Evolutionary conservation across 2,888 invertebrate species (phyloP), one percentile per base, ranked within the genome.

Genomic region (Hyles lineata): DNA sequence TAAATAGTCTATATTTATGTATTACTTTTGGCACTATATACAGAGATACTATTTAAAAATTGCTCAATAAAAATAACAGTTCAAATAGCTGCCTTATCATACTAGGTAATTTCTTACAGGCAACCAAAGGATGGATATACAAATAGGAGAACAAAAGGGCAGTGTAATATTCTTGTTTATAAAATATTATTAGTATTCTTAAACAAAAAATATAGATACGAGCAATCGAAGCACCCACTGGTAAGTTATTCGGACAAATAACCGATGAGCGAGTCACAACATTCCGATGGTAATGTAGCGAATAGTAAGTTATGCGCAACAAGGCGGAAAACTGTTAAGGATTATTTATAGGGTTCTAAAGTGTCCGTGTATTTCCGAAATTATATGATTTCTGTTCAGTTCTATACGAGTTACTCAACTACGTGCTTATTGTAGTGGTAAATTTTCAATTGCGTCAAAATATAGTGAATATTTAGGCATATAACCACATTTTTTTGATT

Each of bases 241-340:
- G 11, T 3, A 43, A 76, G 73, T 78, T 80, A 82, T 82, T 83
- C 71, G 60, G 74, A 74, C 76, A 77, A 77, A 74, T 79, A 77
- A 80, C 79, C 77, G 79, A 80, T 80, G 76, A 75, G 77, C 77
- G 72, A 55, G n/a, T 17, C n/a, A n/a, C n/a, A n/a, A 55, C 2
- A 55, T 43, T 43, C 43, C 43, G 43, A 43, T 43, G 43, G 3
- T n/a, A 55, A n/a, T 55, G 55, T n/a, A 55, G n/a, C 55, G n/a
- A 55, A 55, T n/a, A 55, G n/a, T 55, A n/a, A 55, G 55, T 55
- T 55, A 55, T n/a, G 52, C 19, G n/a, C 55, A 55, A 55, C 55
- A 55, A n/a, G 55, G 19, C 55, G 55, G 55, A 55, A 55, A 55
- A 55, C n/a, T 55, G 55, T 55, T 55, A 55, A 55, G n/a, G 19